Percentiles rank a stretch among this genome's conserved stretches.
Conservation (phyloP, 2,113 vertebrate species). For the Aythya baeri region DNA sequence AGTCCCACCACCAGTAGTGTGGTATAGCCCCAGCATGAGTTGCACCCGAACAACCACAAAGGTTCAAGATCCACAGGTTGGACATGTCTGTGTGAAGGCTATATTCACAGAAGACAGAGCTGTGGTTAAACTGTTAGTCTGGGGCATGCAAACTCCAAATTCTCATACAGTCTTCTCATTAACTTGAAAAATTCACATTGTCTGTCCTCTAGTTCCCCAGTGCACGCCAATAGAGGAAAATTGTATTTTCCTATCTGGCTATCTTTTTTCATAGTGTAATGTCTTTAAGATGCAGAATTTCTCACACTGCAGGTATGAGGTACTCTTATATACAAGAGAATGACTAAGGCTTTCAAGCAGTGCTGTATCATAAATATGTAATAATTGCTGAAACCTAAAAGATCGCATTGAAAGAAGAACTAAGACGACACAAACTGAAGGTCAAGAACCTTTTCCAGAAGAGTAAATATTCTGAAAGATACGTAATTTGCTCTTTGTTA, state of each 20-base stretch:
- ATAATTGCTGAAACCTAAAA: neutral
- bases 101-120: neutral
- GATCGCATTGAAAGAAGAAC: neutral
- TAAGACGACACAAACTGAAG: neutral
- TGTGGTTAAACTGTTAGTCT: neutral
- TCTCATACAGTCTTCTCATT: neutral
- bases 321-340: neutral
- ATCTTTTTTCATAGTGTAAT: neutral
- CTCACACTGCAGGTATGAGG: neutral
- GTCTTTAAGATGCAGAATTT: neutral
- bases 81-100: neutral
- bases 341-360: neutral
- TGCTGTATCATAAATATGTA: neutral
- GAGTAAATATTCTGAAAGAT: conserved; percentile 1
- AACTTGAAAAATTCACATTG: neutral
- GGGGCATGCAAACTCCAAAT: neutral
- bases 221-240: neutral
- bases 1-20: neutral
- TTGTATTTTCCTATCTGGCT: neutral
- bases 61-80: neutral
- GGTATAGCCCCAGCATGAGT: neutral
- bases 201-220: neutral
- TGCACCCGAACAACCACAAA: neutral
- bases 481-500: neutral
- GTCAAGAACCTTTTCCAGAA: neutral